These are phyloP conservation scores for Sebastolobus alascanus DNA, from an alignment of 2,797 vertebrate species.

Conservation along the genomic window DNA sequence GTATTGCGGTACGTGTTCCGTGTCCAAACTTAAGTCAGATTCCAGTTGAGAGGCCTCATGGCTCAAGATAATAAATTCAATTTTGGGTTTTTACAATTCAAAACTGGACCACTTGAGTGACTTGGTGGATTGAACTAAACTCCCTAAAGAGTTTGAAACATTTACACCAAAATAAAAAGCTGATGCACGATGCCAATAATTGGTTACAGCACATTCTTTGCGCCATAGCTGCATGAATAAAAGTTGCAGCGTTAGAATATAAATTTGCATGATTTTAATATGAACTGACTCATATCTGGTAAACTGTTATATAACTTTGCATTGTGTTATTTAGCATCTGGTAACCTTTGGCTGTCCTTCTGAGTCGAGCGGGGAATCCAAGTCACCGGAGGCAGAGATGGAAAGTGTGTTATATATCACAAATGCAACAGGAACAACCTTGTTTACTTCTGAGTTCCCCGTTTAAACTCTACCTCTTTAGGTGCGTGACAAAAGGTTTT, in stretches of 20 bases:
- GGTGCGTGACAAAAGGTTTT: slow-evolving; percentile 55
- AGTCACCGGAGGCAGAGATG: slow-evolving; percentile 65
- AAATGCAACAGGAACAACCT: slow-evolving; percentile 55
- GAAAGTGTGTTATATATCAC: slow-evolving; percentile 72
- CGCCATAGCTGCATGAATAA: slow-evolving; percentile 6
- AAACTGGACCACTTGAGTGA: neutral
- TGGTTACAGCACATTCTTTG: slow-evolving; percentile 2
- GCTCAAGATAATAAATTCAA: neutral
- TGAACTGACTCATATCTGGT: slow-evolving; percentile 61
- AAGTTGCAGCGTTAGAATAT: neutral
- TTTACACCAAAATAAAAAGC: neutral
- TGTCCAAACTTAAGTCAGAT: neutral
- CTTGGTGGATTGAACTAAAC: neutral
- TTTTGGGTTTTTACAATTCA: neutral
- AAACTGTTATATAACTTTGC: slow-evolving; percentile 59
- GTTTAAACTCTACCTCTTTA: slow-evolving; percentile 25
- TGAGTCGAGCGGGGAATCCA: slow-evolving; percentile 53
- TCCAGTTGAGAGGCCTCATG: neutral
- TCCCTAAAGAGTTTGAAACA: neutral
- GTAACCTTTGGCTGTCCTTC: slow-evolving; percentile 76
- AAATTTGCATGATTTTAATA: slow-evolving; percentile 40
- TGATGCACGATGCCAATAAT: slow-evolving; percentile 21
- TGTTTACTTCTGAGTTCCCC: slow-evolving; percentile 65
- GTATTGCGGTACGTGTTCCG: neutral
- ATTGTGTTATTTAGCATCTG: slow-evolving; percentile 76